Evolutionary conservation across 2,888 invertebrate genomes (phyloP), one percentile per base, ranked within the genome.

Genomic region (Agapostemon virescens): DNA sequence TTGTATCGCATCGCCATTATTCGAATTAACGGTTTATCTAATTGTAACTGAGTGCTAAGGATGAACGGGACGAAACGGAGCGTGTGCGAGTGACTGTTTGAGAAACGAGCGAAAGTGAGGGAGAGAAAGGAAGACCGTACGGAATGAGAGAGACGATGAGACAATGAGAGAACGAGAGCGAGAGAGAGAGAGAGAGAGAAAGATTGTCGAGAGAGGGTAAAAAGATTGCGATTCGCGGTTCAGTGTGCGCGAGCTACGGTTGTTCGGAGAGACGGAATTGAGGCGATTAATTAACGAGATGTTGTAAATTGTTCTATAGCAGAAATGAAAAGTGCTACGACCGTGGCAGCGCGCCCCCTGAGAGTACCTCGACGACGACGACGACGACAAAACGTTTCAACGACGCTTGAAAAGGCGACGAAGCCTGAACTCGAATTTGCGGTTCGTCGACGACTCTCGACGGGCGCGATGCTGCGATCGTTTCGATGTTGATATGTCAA

Each of bases 401-500:
- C 17, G 58, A 67, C 23, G n/a, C 1, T 15, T 17, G 23, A 2
- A 2, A 11, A 15, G 1, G 13, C 17, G 30, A 4, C n/a, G n/a
- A 20, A 11, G 0, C n/a, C 33, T 72, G 2, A 11, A 38, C 40
- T 61, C 38, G 38, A n/a, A 15, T n/a, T 36, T 40, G n/a, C 42
- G 20, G 20, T 40, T 52, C 20, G 38, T 74, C 45, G 68, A 70
- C 38, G 68, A 77, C 13, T 81, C 78, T 79, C 79, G 82, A 79
- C 55, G 76, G n/a, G 79, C 83, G 83, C 69, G 86, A 58, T 84
- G 83, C 81, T 79, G 75, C 61, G 87, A 85, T 90, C 89, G 89
- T 90, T 89, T 91, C 90, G 88, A 91, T 92, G 91, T 92, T 91
- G 91, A 91, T 91, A 90, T 91, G 89, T 90, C 89, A 90, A 91